These are phyloP conservation scores for Ceratothoa steindachneri DNA, from an alignment of 2,888 invertebrate species.

Conservation along the genomic window DNA sequence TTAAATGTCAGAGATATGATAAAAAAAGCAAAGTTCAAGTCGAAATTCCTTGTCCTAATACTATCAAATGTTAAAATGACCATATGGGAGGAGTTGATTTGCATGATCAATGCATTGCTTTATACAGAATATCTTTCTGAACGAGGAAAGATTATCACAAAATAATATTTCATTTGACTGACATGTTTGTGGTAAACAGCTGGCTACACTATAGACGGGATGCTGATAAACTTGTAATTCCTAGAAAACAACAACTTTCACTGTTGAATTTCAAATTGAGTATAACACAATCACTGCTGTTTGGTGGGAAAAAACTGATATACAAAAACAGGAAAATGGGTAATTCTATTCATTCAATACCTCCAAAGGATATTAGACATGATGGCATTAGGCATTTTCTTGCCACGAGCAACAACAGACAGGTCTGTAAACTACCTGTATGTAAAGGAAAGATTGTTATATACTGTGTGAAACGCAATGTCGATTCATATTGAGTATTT, in stretches of 20 bases:
- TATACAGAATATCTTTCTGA: conserved; percentile 20
- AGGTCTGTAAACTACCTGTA: neutral
- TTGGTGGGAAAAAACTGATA: neutral
- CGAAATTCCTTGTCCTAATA: conserved; percentile 28
- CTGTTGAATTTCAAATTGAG: neutral
- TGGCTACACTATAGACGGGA: conserved; percentile 13
- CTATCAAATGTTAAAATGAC: conserved; percentile 35
- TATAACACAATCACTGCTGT: neutral
- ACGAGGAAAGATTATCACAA: conserved; percentile 8
- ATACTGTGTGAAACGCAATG: neutral
- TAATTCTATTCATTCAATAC: neutral
- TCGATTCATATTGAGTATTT: neutral
- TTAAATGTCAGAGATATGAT: conserved; percentile 24
- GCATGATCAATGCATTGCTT: conserved; percentile 24
- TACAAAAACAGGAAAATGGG: neutral
- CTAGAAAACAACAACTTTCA: neutral
- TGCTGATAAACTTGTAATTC: neutral
- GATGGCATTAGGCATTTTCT: neutral
- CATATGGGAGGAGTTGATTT: conserved; percentile 43
- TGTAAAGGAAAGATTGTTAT: neutral
- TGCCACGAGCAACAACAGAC: neutral
- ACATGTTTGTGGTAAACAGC: conserved; percentile 20
- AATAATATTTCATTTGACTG: conserved; percentile 21
- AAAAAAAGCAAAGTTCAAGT: conserved; percentile 32
- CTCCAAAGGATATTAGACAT: neutral